A percentile compares a stretch with the other conserved stretches of the same genome.
These are phyloP conservation scores for Mus caroli DNA, from an alignment of 2,797 vertebrate species.

Conservation along the genomic window DNA sequence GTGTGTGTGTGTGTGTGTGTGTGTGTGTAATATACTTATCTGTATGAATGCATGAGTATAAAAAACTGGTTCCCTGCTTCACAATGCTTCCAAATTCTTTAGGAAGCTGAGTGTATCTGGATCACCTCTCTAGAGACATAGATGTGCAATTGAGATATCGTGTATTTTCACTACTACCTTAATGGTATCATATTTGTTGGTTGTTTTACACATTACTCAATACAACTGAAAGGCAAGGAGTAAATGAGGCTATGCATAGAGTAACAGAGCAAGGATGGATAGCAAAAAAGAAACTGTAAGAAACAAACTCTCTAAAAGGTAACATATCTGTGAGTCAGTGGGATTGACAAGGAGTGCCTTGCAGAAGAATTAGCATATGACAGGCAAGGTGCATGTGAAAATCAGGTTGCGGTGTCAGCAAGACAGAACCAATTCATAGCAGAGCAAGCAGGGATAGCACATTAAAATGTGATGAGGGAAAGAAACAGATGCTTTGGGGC, in stretches of 20 bases:
- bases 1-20: background rate
- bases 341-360: constrained; percentile 27
- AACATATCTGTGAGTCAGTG: background rate
- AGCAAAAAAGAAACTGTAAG: background rate
- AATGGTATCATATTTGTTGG: background rate
- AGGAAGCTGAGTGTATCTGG: background rate
- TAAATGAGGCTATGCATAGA: background rate
- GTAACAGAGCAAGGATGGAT: background rate
- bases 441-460: background rate
- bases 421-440: background rate
- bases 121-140: background rate
- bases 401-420: background rate
- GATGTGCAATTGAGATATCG: background rate
- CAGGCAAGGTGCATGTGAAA: background rate
- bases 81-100: background rate
- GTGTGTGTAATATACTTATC: too few species aligned
- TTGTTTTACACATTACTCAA: constrained; percentile 45
- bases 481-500: background rate
- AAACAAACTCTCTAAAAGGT: background rate
- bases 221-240: background rate
- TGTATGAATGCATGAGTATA: background rate
- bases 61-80: background rate
- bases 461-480: background rate
- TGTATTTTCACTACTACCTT: background rate
- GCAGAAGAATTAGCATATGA: background rate